A percentile compares a stretch with the other conserved stretches of the same genome.
Conservation (phyloP, 2,888 invertebrate species). For the Melinaea menophilus region DNA sequence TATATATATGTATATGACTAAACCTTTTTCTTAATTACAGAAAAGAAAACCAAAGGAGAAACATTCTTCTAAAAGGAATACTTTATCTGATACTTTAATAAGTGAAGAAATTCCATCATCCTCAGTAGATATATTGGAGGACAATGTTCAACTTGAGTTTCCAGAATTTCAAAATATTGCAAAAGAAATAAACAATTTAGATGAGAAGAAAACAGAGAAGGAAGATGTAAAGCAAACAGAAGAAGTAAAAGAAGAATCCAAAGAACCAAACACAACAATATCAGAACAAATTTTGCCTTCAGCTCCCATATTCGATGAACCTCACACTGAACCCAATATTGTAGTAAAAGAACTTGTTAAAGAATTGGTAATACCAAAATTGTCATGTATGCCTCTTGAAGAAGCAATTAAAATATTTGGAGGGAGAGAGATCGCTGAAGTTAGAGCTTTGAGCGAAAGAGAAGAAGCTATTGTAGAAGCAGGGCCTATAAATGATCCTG, state of each 20-base stretch:
- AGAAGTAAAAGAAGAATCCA: constrained; percentile 6
- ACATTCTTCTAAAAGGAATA: constrained; percentile 17
- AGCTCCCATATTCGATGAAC: constrained; percentile 53
- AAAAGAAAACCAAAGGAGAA: constrained; percentile 60
- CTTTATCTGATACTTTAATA: constrained; percentile 7
- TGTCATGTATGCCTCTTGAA: constrained; percentile 54
- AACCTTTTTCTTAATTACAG: constrained; percentile 40
- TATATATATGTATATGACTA: too few species aligned
- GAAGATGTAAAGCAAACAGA: constrained; percentile 15
- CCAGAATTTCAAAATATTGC: background rate
- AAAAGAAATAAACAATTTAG: background rate
- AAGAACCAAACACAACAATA: background rate
- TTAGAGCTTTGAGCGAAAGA: constrained; percentile 56
- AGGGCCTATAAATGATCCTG: constrained; percentile 55
- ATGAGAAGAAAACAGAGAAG: constrained; percentile 6
- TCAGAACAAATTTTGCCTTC: constrained; percentile 45
- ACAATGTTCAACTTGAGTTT: background rate
- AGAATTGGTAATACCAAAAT: constrained; percentile 35
- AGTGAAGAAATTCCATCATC: constrained; percentile 5
- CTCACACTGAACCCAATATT: constrained; percentile 15
- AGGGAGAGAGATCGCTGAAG: constrained; percentile 56
- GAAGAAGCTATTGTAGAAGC: constrained; percentile 61
- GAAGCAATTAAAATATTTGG: constrained; percentile 58
- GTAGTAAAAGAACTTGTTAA: constrained; percentile 13
- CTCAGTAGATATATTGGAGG: constrained; percentile 1